Base-by-base conservation (phyloP, 2,888 invertebrate species). In the Yponomeuta sedellus region DNA sequence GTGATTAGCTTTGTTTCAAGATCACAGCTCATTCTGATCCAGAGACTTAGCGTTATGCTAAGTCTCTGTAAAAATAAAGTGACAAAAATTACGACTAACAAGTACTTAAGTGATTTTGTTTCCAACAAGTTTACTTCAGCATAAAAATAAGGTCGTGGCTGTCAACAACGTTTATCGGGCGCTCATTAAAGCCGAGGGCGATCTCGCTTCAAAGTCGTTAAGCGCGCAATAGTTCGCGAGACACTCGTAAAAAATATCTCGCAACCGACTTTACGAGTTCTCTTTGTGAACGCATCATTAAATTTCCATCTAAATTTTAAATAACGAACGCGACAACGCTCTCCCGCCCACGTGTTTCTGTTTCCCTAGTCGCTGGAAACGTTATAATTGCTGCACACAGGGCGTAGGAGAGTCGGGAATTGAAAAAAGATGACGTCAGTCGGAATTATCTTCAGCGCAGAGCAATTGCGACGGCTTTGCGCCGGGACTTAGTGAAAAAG, bases 181-280 rank as follows among this genome's bases (percentile, higher is more conserved):
- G 86, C 88, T 91, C 91, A 91, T 91, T 91, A 91, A 88, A 89
- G 87, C 88, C 75, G 84, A 86, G 89, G 86, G 88, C 88, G 90
- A 91, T 90, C 89, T 89, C 86, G 88, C 90, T 88, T 86, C 87
- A 86, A 86, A 89, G 91, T 90, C 90, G 91, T 91, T 91, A 91
- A 91, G 90, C 89, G 89, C 89, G 90, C 90, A 91, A 91, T 91
- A 91, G 91, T 91, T 91, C 88, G 88, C 91, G 88, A 89, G 90
- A 89, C 91, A 88, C 89, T 90, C 90, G 83, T 90, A 91, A 91
- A 91, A 91, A 90, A 91, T 89, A 90, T 90, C 88, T 89, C 88
- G 86, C 88, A 85, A 86, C 88, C 88, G 83, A 91, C 86, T 91
- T 90, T 91, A 91, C 85, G 90, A 89, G 90, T 87, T 85, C 86